Evolutionary conservation across 2,797 vertebrate genomes (phyloP).

Genomic region (Tenualosa thibaudeaui): DNA sequence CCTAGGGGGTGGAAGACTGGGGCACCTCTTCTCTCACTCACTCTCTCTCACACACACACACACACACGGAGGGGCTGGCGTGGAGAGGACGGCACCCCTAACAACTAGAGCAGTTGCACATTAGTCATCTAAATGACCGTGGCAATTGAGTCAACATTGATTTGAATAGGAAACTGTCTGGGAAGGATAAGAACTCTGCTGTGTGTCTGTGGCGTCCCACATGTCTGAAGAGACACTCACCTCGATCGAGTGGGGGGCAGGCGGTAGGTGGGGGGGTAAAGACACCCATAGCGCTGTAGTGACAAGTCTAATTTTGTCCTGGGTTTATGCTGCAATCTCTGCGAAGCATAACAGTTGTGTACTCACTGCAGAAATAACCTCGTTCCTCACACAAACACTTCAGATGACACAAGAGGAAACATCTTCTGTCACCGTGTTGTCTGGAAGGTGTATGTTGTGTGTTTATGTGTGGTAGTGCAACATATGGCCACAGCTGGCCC

Average conservation of each 20-base stretch:
- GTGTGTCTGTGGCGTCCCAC: background rate
- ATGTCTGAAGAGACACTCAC: no score
- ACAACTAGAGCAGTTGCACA: background rate
- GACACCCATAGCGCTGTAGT: conserved; percentile 40
- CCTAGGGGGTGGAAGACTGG: background rate
- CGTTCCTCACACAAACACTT: no score
- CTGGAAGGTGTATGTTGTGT: conserved; percentile 59
- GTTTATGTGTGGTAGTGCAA: conserved; percentile 38
- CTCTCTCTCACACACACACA: no score
- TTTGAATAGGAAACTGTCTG: background rate
- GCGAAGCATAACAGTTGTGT: conserved; percentile 17
- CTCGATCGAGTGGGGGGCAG: no score
- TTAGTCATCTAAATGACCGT: background rate
- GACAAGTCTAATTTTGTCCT: conserved; percentile 47
- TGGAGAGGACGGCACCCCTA: background rate
- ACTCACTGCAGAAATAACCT: no score
- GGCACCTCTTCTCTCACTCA: background rate
- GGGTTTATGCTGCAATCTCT: conserved; percentile 24
- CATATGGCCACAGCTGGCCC: conserved; percentile 32
- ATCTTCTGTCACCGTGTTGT: conserved; percentile 60
- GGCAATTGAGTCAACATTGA: background rate
- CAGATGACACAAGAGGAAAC: conserved; percentile 40
- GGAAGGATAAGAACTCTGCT: background rate
- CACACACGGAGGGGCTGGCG: background rate
- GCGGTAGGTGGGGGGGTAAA: no score